Evolutionary conservation across 1,140 invertebrate species (phyloP), one percentile per base, ranked within the genome.

Genomic region (Chymomyza costata): DNA sequence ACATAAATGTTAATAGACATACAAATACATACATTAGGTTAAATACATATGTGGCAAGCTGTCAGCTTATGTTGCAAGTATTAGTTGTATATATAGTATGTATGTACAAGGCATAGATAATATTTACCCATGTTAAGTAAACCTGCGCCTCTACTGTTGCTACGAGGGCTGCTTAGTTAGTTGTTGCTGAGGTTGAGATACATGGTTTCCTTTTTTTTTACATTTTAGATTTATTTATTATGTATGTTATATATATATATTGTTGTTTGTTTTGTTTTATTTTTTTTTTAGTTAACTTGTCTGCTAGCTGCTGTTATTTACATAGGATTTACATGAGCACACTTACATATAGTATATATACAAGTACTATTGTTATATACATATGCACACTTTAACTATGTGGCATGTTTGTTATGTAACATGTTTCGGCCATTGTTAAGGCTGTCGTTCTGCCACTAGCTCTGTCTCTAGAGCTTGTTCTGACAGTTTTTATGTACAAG

Each of bases 121-220:
- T 80, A 80, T 70, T 80, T 80, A 80, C 73, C 73, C 73, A 80
- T 80, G 73, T 81, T 80, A 80, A 80, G 68, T 81, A 73, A 81
- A 73, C 74, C 55, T 73, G 74, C 73, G 73, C 74, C 61, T 65
- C 50, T 70, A 66, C 65, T 62, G 56, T 40, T 46, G 46, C 55
- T 40, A 31, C 49, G 34, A 65, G 61, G 37, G 50, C 32, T 60
- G 46, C 55, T 57, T 64, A 55, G 56, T 76, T 56, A 18, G 34
- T 39, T 43, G 54, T 52, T 52, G 62, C 44, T 37, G 41, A 18
- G 34, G 39, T 73, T 54, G 69, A 37, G 7, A 8, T 60, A 47
- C 57, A 25, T n/a, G 43, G 32, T 25, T 44, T 40, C 31, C 14
- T 53, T 31, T n/a, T 30, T 44, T 43, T 55, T 61, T 57, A 46